Conservation (phyloP, 2,797 vertebrate species). For the Prionace glauca region DNA sequence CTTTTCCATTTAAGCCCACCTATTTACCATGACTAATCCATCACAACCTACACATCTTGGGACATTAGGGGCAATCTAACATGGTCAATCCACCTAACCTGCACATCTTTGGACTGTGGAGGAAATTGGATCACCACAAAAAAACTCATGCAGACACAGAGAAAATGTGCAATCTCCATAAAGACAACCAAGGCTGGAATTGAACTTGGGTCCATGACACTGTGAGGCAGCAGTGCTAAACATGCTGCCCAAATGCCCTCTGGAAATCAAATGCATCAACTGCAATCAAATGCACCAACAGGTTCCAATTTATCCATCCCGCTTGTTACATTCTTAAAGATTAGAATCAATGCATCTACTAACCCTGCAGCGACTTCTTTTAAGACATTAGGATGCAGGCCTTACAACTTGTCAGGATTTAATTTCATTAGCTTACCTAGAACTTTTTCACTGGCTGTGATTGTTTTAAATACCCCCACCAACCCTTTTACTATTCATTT, state of each 20-base stretch:
- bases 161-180: too few species aligned
- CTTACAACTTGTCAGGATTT: background rate
- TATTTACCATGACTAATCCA: too few species aligned
- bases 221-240: too few species aligned
- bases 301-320: background rate
- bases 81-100: too few species aligned
- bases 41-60: too few species aligned
- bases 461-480: background rate
- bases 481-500: background rate
- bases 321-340: background rate
- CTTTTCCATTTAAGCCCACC: too few species aligned
- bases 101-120: too few species aligned
- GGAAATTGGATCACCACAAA: too few species aligned
- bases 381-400: background rate
- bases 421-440: background rate
- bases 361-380: background rate
- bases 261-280: background rate
- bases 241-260: background rate
- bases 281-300: background rate
- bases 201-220: too few species aligned
- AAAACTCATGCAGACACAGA: too few species aligned
- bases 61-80: too few species aligned
- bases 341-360: background rate
- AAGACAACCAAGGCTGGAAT: too few species aligned
- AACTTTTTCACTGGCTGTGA: background rate